Evolutionary conservation across 2,888 invertebrate species (phyloP), one percentile per base, ranked within the genome.

Genomic region (Lasius fuliginosus): DNA sequence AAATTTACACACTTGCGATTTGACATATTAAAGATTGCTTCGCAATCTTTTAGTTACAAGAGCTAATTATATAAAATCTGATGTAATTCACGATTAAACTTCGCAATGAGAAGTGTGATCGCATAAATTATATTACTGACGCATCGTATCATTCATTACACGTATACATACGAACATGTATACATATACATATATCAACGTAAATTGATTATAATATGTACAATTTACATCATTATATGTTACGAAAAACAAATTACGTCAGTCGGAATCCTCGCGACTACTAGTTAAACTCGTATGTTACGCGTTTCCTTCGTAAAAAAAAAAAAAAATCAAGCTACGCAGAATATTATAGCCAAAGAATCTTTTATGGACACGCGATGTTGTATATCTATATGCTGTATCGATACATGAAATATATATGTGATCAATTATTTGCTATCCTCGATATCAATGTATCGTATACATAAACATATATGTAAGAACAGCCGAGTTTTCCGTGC

Each of bases 141-240:
- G 46, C 60, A 40, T 60, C 46, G 46, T 49, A 49, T 81, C 60
- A n/a, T 49, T n/a, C 27, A 65, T 76, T 76, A 76, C 36, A 33
- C 5, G 36, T 36, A 36, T 36, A 36, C 36, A 5, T 3, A 36
- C 5, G 23, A 60, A 60, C 56, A 8, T 42, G 11, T 18, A n/a
- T 49, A 40, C 3, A 33, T 18, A n/a, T 49, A 40, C 3, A 33
- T 33, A 27, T 60, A 49, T 62, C 36, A 49, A 8, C 36, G 46
- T 49, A 79, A 79, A 81, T 71, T 71, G 71, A 81, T 71, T 71
- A 69, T 33, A 36, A 18, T 46, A 71, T 46, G 46, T 46, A 62
- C 67, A 68, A 77, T 49, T 81, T 60, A 71, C 71, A 36, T 81
- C 71, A 79, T 79, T 68, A 68, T 42, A 68, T n/a, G 23, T 58